phyloP scores from a whole-genome alignment of 2,113 vertebrate genomes.

The Oplegnathus fasciatus region DNA sequence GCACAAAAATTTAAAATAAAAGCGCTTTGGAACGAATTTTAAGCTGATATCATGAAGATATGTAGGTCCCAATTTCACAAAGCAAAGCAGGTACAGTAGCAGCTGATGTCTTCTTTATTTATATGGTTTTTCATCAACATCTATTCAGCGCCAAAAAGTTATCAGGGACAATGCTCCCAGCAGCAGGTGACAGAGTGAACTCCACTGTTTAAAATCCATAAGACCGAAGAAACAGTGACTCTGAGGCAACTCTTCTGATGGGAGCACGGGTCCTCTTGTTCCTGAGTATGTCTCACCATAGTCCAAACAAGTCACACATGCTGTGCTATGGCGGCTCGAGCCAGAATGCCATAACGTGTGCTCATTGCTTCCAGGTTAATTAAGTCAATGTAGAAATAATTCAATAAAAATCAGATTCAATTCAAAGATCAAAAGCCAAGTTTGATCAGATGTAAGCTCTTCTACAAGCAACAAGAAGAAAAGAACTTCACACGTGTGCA shows the following conservation, averaged over 20 bases:
- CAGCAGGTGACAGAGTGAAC: slow-evolving; percentile 32
- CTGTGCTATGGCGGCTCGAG: slow-evolving; percentile 26
- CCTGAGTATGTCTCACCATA: slow-evolving; percentile 67
- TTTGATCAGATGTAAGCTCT: slow-evolving; percentile 20
- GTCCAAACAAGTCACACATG: slow-evolving; percentile 24
- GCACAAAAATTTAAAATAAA: slow-evolving; percentile 1
- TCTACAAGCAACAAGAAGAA: slow-evolving; percentile 40
- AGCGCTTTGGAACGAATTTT: neutral
- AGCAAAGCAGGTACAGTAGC: slow-evolving; percentile 44
- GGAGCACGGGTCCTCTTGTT: slow-evolving; percentile 47
- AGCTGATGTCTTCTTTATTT: slow-evolving; percentile 37
- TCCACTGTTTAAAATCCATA: neutral
- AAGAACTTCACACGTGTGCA: slow-evolving; percentile 15
- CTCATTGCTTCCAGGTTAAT: slow-evolving; percentile 36
- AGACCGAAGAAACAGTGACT: slow-evolving; percentile 21
- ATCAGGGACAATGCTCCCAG: slow-evolving; percentile 29
- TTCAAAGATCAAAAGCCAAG: slow-evolving; percentile 15
- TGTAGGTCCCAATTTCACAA: slow-evolving; percentile 41
- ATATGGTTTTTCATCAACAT: slow-evolving; percentile 18
- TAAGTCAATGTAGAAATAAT: slow-evolving; percentile 13
- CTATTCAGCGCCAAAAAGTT: slow-evolving; percentile 22
- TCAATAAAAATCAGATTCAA: neutral
- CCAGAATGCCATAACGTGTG: slow-evolving; percentile 25
- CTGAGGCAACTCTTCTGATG: slow-evolving; percentile 31
- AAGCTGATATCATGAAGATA: neutral